Base-by-base conservation (phyloP, 2,888 invertebrate species). In the Caenorhabditis uteleia region DNA sequence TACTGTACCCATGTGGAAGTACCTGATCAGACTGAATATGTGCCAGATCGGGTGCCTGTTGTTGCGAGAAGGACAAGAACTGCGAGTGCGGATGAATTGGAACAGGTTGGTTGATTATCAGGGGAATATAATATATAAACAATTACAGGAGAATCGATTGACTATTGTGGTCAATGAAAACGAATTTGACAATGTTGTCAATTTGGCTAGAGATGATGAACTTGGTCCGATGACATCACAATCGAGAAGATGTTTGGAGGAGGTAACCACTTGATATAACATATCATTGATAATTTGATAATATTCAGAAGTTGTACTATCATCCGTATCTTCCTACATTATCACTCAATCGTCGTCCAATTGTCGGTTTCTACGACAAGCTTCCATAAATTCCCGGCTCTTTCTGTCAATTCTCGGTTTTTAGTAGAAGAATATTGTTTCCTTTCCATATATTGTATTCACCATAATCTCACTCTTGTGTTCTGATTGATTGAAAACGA, bases 361-460 rank as follows among this genome's bases (percentile, higher is more conserved):
- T 57, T 40, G 57, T 54, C 53, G 49, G 53, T 25, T 64, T 48
- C 20, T 64, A 64, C 40, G 57, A 64, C 23, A 64, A 64, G 49
- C 47, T 64, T 43, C 64, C 48, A 25, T 62, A 34, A 60, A 29
- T 16, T 23, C 25, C 12, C 12, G 12, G 12, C 29, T 29, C 12
- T 8, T 29, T 29, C 12, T 12, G 12, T 6, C 12, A 29, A 29
- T 29, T 29, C 12, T 29, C 29, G 29, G 29, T 12, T 8, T 29
- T 29, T 34, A n/a, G n/a, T n/a, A n/a, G n/a, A n/a, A n/a, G n/a
- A n/a, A n/a, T n/a, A n/a, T n/a, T n/a, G n/a, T n/a, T n/a, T n/a
- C n/a, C n/a, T n/a, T n/a, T n/a, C n/a, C n/a, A n/a, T n/a, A n/a
- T n/a, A n/a, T n/a, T n/a, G n/a, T n/a, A n/a, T n/a, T n/a, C n/a